Conservation (phyloP, 1,140 invertebrate genomes). For the Drosophila guanche region DNA sequence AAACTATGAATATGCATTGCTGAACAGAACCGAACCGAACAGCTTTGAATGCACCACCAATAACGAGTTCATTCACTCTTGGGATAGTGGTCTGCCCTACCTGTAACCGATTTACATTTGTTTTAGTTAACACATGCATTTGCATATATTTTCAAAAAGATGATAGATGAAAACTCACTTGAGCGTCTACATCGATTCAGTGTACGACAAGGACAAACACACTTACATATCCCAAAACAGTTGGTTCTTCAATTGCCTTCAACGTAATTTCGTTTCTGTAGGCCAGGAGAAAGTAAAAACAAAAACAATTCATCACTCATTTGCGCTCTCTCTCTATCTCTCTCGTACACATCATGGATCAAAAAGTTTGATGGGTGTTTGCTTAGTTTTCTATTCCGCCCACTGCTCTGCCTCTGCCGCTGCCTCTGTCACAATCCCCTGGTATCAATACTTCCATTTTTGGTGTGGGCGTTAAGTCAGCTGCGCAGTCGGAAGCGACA, state of each 20-base stretch:
- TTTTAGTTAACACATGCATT: too few relatives aligned
- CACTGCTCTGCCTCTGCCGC: background rate
- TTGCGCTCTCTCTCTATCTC: conserved; percentile 3
- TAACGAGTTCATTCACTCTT: background rate
- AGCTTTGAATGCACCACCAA: conserved; percentile 39
- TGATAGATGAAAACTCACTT: background rate
- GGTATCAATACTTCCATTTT: conserved; percentile 5
- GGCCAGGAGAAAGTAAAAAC: conserved; percentile 76
- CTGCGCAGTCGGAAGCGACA: conserved; percentile 34
- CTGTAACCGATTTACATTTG: too few relatives aligned
- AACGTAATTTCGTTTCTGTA: conserved; percentile 75
- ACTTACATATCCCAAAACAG: conserved; percentile 16
- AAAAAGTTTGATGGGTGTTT: conserved; percentile 57
- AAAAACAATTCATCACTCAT: conserved; percentile 25
- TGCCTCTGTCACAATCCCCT: conserved; percentile 12
- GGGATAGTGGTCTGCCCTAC: too few relatives aligned
- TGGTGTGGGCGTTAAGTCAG: conserved; percentile 64
- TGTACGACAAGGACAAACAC: conserved; percentile 6
- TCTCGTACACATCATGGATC: conserved; percentile 62
- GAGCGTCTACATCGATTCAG: background rate
- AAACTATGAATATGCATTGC: conserved; percentile 51
- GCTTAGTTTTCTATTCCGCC: conserved; percentile 65
- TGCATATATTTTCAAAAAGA: too few relatives aligned
- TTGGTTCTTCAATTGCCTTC: conserved; percentile 46
- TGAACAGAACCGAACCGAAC: conserved; percentile 34